A percentile compares a stretch with the other conserved stretches of the same genome.
Conservation (phyloP, 2,113 vertebrate genomes). For the Electrona antarctica region DNA sequence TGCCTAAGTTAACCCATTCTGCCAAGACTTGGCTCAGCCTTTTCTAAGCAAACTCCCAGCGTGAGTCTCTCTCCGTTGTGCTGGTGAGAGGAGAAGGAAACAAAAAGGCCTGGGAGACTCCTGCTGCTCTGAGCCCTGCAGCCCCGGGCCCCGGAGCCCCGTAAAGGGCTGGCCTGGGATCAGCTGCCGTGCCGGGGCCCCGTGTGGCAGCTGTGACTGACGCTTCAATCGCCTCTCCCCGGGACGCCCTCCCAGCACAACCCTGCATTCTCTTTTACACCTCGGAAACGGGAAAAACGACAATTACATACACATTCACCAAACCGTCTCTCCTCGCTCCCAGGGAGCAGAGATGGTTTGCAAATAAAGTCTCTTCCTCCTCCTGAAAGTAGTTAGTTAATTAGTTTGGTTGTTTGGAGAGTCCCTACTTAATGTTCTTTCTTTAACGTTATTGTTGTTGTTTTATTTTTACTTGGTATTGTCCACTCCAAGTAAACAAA, state of each 20-base stretch:
- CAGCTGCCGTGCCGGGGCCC: slow-evolving; percentile 63
- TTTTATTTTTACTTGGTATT: slow-evolving; percentile 33
- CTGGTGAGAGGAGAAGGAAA: slow-evolving; percentile 62
- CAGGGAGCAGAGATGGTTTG: slow-evolving; percentile 44
- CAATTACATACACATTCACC: slow-evolving; percentile 77
- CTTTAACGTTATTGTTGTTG: slow-evolving; percentile 55
- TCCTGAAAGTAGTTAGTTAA: slow-evolving; percentile 59
- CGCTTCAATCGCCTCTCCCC: slow-evolving; percentile 79
- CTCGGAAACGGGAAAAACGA: slow-evolving; percentile 75
- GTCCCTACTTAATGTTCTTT: slow-evolving; percentile 55
- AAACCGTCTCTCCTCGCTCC: slow-evolving; percentile 49
- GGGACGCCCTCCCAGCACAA: slow-evolving; percentile 69
- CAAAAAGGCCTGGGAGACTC: slow-evolving; percentile 64
- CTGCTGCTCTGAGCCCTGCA: slow-evolving; percentile 66
- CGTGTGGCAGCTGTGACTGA: slow-evolving; percentile 82
- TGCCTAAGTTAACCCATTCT: slow-evolving; percentile 76
- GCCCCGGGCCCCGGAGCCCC: slow-evolving; percentile 46
- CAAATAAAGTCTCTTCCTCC: slow-evolving; percentile 33
- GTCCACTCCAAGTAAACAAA: slow-evolving; percentile 54
- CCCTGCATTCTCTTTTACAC: slow-evolving; percentile 79
- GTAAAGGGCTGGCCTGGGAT: slow-evolving; percentile 68
- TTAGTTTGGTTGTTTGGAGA: slow-evolving; percentile 60
- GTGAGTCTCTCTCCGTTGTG: slow-evolving; percentile 66
- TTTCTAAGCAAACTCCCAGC: slow-evolving; percentile 80
- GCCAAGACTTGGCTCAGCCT: slow-evolving; percentile 66